A percentile compares a stretch with the other conserved stretches of the same genome.
Conservation (phyloP, 1,140 invertebrate genomes). For the Lucilia sericata region DNA sequence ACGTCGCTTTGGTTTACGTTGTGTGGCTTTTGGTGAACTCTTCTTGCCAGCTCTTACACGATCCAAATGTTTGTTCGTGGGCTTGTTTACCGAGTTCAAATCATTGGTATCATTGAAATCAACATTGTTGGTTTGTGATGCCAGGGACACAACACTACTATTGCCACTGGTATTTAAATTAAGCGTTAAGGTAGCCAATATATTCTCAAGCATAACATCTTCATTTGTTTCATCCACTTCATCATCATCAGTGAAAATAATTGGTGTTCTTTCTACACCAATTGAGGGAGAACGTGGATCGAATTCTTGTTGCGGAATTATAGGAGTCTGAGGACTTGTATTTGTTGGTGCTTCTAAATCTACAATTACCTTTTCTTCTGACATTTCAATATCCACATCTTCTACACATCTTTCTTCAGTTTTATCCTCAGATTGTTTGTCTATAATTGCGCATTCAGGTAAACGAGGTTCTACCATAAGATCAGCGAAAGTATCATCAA, state of each 20-base stretch:
- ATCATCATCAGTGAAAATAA: constrained; percentile 66
- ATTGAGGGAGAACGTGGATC: constrained; percentile 69
- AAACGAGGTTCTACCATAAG: constrained; percentile 61
- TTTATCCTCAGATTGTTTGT: not conserved
- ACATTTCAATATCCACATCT: not conserved
- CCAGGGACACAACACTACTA: constrained; percentile 13
- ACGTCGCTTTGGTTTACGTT: constrained; percentile 50
- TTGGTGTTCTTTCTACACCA: constrained; percentile 69
- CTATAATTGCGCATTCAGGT: not conserved
- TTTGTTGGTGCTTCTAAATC: not conserved
- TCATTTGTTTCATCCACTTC: constrained; percentile 60
- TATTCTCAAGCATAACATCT: constrained; percentile 60
- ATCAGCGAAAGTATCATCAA: constrained; percentile 64
- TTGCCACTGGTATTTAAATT: constrained; percentile 57
- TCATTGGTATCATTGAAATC: not conserved
- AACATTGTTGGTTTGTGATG: not conserved
- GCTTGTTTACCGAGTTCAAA: constrained; percentile 25
- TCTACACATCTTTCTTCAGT: not conserved
- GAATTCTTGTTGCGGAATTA: constrained; percentile 42
- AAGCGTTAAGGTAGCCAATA: constrained; percentile 59
- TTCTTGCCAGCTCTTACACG: constrained; percentile 58
- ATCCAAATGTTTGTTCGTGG: constrained; percentile 61
- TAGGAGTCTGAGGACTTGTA: constrained; percentile 43
- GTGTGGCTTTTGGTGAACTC: constrained; percentile 50
- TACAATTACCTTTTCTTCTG: not conserved